Evolutionary conservation across 1,140 invertebrate species (phyloP), one percentile per base, ranked within the genome.

Genomic region (Neotoxoptera formosana): DNA sequence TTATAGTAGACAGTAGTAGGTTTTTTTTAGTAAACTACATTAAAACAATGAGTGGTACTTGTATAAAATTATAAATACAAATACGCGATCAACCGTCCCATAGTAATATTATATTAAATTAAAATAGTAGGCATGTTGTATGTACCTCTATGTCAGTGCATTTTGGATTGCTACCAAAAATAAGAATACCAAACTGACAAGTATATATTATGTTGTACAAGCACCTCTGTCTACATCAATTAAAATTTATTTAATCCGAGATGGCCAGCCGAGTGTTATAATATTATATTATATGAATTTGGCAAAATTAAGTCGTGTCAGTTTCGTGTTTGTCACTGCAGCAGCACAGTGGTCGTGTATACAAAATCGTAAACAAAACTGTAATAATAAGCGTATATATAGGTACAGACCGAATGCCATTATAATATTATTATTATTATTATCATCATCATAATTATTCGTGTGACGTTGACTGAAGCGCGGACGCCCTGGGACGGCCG

Each of bases 131-230:
- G 60, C 14, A 17, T n/a, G 60, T n/a, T 76, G 60, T n/a, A 76
- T n/a, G 60, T 76, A 7, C 14, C 6, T 76, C 6, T n/a, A 7
- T 53, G 21, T 53, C 0, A 53, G 60, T 84, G 9, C 8, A 84
- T 11, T 84, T 84, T 84, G 83, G 83, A 84, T 84, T 84, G 21
- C 23, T 84, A 84, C 83, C 83, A 84, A 84, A 84, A 41, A 41
- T 41, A 34, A 76, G 60, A 76, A 76, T 76, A 41, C 23, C 41
- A 84, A 84, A 41, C 81, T 34, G 81, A 83, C 81, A 41, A 83
- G 34, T 41, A 7, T n/a, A n/a, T n/a, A n/a, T n/a, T n/a, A n/a
- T 21, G 60, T n/a, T 76, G 60, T 76, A 76, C 60, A 76, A 76
- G 83, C 41, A 25, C 36, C 83, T 36, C 36, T 41, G 36, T 41